These are phyloP conservation scores for Beaufortia kweichowensis DNA, from an alignment of 2,113 vertebrate species.

Conservation along the genomic window DNA sequence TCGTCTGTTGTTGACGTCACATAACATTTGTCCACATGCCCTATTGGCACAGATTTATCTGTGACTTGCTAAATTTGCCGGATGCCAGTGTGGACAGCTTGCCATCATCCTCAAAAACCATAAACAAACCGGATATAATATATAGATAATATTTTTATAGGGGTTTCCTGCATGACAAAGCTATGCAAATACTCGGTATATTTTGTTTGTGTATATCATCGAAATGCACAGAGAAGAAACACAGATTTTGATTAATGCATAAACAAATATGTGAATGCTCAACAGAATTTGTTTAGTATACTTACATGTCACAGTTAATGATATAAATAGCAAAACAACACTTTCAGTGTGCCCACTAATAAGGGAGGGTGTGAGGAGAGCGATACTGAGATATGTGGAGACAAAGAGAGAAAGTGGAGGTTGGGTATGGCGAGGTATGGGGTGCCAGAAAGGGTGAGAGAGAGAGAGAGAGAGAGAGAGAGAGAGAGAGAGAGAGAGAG, in stretches of 20 bases:
- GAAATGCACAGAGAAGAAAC: neutral
- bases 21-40: too few species aligned
- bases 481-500: neutral
- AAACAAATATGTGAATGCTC: neutral
- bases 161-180: too few species aligned
- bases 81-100: too few species aligned
- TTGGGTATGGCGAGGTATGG: neutral
- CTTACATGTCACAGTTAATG: constrained; percentile 16
- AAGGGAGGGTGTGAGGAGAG: constrained; percentile 25
- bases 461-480: constrained; percentile 29
- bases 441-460: constrained; percentile 19
- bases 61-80: too few species aligned
- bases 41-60: too few species aligned
- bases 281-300: constrained; percentile 11
- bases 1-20: too few species aligned
- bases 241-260: neutral
- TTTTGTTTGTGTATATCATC: neutral
- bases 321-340: constrained; percentile 40
- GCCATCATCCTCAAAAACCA: too few species aligned
- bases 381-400: constrained; percentile 11
- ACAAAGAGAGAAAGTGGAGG: constrained; percentile 26
- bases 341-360: constrained; percentile 10
- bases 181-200: too few species aligned
- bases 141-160: too few species aligned
- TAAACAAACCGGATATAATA: too few species aligned